Conservation (phyloP, 2,888 invertebrate species). For the Acrobasis repandana region DNA sequence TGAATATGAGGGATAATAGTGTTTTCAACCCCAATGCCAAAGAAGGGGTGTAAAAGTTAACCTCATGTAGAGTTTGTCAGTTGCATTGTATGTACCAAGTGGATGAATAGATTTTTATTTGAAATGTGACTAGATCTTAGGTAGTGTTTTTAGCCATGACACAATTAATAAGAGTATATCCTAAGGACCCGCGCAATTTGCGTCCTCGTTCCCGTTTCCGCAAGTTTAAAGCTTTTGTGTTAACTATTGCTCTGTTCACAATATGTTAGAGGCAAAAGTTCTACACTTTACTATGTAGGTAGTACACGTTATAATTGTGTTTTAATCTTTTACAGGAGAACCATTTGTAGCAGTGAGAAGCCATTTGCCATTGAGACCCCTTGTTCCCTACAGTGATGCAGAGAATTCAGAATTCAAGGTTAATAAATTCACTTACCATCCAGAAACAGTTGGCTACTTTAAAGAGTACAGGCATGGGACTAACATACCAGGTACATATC, state of each 20-base stretch:
- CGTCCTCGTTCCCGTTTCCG: too few species aligned
- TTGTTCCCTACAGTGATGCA: constrained; percentile 82
- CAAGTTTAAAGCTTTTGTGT: too few species aligned
- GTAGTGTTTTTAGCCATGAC: too few species aligned
- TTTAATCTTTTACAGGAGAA: constrained; percentile 53
- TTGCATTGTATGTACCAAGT: too few species aligned
- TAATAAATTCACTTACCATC: constrained; percentile 83
- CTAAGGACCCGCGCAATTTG: too few species aligned
- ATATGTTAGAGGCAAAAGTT: neutral
- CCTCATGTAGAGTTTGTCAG: too few species aligned
- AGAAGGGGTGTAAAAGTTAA: too few species aligned
- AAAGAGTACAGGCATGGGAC: constrained; percentile 85
- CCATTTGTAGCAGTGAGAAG: constrained; percentile 88
- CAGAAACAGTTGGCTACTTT: constrained; percentile 83
- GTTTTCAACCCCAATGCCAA: too few species aligned
- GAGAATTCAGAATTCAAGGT: constrained; percentile 81
- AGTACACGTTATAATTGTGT: neutral
- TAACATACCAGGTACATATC: constrained; percentile 87
- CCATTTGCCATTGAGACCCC: constrained; percentile 85
- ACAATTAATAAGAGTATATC: too few species aligned
- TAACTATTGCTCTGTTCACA: neutral
- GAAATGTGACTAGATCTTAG: too few species aligned
- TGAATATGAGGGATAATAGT: too few species aligned
- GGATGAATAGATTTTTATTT: too few species aligned
- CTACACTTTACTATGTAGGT: neutral